phyloP scores from a whole-genome alignment of 2,797 vertebrate genomes.

The Microctenopoma steveboyesi region DNA sequence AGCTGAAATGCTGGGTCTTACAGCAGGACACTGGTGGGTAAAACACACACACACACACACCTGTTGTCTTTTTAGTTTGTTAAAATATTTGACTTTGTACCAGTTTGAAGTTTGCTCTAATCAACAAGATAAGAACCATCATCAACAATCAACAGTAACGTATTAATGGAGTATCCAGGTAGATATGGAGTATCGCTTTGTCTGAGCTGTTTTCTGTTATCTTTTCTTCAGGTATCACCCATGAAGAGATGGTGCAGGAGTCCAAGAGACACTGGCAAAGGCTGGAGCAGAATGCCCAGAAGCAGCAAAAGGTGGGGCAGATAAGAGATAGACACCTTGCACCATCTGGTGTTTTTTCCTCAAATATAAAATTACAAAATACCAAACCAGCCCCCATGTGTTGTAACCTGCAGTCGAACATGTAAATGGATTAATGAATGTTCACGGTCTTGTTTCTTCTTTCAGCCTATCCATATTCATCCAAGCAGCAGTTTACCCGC shows the following conservation, averaged over 20 bases:
- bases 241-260: constrained; percentile 97
- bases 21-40: constrained; percentile 94
- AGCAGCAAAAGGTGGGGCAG: constrained; percentile 82
- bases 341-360: too few species aligned
- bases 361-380: too few species aligned
- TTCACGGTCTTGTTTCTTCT: constrained; percentile 26
- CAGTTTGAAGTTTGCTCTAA: background rate
- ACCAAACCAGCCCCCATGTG: too few species aligned
- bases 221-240: constrained; percentile 89
- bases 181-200: background rate
- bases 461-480: constrained; percentile 82
- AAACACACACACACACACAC: background rate
- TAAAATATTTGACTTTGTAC: background rate
- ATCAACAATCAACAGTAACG: background rate
- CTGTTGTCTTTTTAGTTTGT: background rate
- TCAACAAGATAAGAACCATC: too few species aligned
- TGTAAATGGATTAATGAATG: background rate
- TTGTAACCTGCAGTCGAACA: background rate
- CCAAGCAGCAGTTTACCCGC: constrained; percentile 67
- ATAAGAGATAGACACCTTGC: background rate
- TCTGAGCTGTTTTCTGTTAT: background rate
- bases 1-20: constrained; percentile 97
- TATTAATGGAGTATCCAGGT: background rate
- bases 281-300: constrained; percentile 90
- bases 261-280: constrained; percentile 97